These are phyloP conservation scores for Antheraea yamamai DNA, from an alignment of 2,888 invertebrate genomes.

Conservation along the genomic window DNA sequence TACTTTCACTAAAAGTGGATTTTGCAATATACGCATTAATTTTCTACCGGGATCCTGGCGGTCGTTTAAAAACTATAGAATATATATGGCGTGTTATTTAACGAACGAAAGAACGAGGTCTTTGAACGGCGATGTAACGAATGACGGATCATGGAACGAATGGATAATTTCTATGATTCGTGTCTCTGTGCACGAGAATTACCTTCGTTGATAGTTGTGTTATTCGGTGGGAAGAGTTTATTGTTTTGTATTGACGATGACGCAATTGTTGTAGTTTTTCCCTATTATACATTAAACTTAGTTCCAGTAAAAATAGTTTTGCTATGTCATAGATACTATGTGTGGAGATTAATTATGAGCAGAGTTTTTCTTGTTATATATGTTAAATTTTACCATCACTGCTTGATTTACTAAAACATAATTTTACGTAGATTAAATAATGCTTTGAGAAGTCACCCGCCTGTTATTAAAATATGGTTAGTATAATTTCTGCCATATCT, in stretches of 20 bases:
- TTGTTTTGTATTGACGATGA: not conserved
- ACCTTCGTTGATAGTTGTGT: not conserved
- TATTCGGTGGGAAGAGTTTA: not conserved
- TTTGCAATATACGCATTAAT: constrained; percentile 19
- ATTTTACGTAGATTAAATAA: no score
- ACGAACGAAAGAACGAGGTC: not conserved
- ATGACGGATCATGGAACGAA: constrained; percentile 6
- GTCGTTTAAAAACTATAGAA: constrained; percentile 4
- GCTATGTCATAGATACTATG: no score
- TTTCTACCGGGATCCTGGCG: not conserved
- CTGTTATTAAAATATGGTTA: no score
- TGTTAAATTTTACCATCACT: no score
- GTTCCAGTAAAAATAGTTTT: no score
- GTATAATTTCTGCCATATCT: no score
- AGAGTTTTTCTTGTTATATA: not conserved
- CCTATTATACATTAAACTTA: not conserved
- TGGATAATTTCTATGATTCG: not conserved
- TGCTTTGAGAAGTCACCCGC: no score
- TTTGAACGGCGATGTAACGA: not conserved
- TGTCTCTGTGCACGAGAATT: not conserved
- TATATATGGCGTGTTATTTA: constrained; percentile 17
- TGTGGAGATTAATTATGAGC: no score
- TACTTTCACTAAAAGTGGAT: constrained; percentile 24
- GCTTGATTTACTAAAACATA: no score
- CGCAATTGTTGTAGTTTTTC: not conserved